These are phyloP conservation scores for Corvus moneduloides DNA, from an alignment of 2,113 vertebrate genomes.

Conservation along the genomic window DNA sequence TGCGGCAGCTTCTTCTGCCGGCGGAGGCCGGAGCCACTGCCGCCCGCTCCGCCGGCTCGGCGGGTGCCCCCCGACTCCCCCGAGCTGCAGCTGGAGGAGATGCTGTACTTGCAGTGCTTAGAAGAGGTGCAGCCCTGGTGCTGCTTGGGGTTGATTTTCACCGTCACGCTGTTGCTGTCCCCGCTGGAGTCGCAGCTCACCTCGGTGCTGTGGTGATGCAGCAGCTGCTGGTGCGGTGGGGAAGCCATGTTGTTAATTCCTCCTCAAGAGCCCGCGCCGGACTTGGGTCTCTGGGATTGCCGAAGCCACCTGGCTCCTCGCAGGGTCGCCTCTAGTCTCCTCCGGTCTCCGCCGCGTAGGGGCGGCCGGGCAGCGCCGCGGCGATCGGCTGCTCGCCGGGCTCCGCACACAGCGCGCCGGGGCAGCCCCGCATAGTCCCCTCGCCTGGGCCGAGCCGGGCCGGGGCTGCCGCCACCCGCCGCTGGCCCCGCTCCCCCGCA, in stretches of 20 bases:
- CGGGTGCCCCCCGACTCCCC: slow-evolving; percentile 82
- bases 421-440: slow-evolving; percentile 1
- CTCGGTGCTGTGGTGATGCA: slow-evolving; percentile 88
- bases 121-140: slow-evolving; percentile 78
- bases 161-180: slow-evolving; percentile 83
- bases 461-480: background rate
- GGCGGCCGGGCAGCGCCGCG: slow-evolving; percentile 4
- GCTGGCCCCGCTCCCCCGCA: background rate
- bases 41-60: slow-evolving; percentile 43
- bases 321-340: background rate
- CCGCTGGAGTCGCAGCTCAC: slow-evolving; percentile 91
- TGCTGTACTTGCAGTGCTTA: slow-evolving; percentile 91
- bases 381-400: background rate
- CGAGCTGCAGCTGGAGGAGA: slow-evolving; percentile 94
- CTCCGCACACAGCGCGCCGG: background rate
- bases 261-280: slow-evolving; percentile 7
- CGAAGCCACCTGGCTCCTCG: background rate
- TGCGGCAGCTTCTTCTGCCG: slow-evolving; percentile 83
- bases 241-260: slow-evolving; percentile 84
- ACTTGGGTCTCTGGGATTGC: background rate
- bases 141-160: slow-evolving; percentile 82
- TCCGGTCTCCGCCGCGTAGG: background rate
- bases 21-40: slow-evolving; percentile 54
- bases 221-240: slow-evolving; percentile 86
- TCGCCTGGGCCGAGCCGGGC: background rate